Conservation (phyloP, 2,797 vertebrate species). For the Loriculus beryllinus region DNA sequence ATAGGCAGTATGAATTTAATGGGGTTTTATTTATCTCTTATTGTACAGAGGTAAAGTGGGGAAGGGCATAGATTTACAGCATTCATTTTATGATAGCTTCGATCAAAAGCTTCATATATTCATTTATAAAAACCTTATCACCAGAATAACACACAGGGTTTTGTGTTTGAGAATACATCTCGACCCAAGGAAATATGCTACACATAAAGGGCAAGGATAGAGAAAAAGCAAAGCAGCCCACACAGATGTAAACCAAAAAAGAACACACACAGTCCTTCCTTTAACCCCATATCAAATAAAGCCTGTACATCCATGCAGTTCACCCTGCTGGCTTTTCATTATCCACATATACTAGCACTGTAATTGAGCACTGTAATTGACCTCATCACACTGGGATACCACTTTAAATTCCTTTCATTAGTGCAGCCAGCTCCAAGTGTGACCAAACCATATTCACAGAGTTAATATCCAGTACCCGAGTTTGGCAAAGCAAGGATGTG, state of each 20-base stretch:
- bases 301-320: background rate
- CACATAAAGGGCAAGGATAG: background rate
- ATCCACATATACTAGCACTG: background rate
- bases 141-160: background rate
- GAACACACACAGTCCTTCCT: background rate
- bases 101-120: background rate
- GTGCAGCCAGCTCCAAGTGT: background rate
- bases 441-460: background rate
- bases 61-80: background rate
- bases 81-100: background rate
- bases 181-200: background rate
- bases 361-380: background rate
- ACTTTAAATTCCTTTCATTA: constrained; percentile 6
- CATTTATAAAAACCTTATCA: background rate
- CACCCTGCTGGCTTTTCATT: background rate
- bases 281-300: background rate
- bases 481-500: background rate
- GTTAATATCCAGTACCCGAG: background rate
- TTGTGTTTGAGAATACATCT: background rate
- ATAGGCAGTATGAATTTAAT: background rate
- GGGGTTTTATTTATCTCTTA: background rate
- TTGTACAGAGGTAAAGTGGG: background rate
- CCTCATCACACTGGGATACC: background rate
- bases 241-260: background rate
- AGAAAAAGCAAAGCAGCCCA: background rate